Evolutionary conservation across 1,140 invertebrate species (phyloP).

Genomic region (Drosophila aff.): DNA sequence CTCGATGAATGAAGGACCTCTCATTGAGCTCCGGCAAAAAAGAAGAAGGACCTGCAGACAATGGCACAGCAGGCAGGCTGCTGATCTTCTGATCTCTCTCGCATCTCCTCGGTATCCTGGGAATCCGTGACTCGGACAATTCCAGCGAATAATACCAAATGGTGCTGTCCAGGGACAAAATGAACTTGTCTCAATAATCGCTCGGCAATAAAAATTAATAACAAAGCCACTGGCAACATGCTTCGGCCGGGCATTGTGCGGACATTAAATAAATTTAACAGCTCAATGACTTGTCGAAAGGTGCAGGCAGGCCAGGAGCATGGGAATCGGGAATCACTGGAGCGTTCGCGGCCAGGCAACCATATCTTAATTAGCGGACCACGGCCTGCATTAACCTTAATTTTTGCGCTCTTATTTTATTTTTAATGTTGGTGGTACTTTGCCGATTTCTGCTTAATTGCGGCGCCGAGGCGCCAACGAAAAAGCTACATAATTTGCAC

Average conservation of each 20-base stretch:
- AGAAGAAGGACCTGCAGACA: conserved; percentile 51
- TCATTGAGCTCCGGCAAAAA: conserved; percentile 49
- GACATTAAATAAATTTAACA: conserved; percentile 82
- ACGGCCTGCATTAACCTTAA: conserved; percentile 67
- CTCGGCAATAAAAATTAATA: conserved; percentile 77
- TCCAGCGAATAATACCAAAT: conserved; percentile 32
- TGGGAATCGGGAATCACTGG: conserved; percentile 37
- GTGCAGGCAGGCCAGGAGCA: conserved; percentile 33
- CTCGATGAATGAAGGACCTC: conserved; percentile 62
- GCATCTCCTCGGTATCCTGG: conserved; percentile 54
- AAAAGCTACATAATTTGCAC: conserved; percentile 31
- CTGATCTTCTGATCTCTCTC: conserved; percentile 20
- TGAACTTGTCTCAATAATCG: conserved; percentile 70
- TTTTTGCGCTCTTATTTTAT: conserved; percentile 36
- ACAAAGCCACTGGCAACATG: conserved; percentile 75
- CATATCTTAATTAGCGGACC: conserved; percentile 76
- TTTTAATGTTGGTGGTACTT: conserved; percentile 10
- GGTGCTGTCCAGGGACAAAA: conserved; percentile 30
- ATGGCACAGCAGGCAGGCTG: conserved; percentile 64
- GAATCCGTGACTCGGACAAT: conserved; percentile 53
- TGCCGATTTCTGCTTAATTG: conserved; percentile 57
- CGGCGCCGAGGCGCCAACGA: conserved; percentile 63
- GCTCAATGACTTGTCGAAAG: conserved; percentile 82
- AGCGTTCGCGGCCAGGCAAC: conserved; percentile 56
- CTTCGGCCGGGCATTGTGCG: conserved; percentile 47